Evolutionary conservation across 2,113 vertebrate genomes (phyloP).

Genomic region (Bambusicola thoracicus): DNA sequence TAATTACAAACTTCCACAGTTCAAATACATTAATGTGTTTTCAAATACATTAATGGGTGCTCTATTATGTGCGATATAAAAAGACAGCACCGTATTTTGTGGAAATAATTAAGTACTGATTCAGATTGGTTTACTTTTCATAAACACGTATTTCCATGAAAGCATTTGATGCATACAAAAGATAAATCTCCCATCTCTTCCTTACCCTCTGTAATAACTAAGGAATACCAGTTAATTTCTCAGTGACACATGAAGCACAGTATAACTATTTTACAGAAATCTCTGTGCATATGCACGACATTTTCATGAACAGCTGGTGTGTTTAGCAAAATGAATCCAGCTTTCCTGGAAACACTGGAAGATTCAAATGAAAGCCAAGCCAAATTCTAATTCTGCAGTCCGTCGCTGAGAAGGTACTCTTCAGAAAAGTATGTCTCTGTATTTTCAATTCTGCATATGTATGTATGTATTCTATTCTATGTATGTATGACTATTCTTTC

Average conservation of each 20-base stretch:
- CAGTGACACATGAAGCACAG: background rate
- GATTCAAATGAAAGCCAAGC: background rate
- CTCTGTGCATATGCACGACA: background rate
- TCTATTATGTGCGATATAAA: background rate
- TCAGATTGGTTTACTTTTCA: background rate
- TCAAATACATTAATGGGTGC: rapidly evolving
- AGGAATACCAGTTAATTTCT: background rate
- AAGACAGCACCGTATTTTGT: background rate
- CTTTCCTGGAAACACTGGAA: background rate
- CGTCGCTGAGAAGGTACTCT: background rate
- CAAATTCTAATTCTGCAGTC: background rate
- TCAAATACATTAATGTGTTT: rapidly evolving
- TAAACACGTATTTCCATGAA: background rate
- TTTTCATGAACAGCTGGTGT: background rate
- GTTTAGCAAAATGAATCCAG: background rate
- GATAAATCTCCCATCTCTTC: background rate
- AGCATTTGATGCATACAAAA: background rate
- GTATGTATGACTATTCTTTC: background rate
- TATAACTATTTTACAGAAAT: background rate
- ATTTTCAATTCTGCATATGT: background rate
- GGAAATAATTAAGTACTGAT: background rate
- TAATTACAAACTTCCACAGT: background rate
- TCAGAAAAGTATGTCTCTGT: background rate
- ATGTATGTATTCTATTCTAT: too few relatives aligned
- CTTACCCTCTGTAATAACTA: background rate